Evolutionary conservation across 2,888 invertebrate genomes (phyloP).

Genomic region (Agonum fuliginosum): DNA sequence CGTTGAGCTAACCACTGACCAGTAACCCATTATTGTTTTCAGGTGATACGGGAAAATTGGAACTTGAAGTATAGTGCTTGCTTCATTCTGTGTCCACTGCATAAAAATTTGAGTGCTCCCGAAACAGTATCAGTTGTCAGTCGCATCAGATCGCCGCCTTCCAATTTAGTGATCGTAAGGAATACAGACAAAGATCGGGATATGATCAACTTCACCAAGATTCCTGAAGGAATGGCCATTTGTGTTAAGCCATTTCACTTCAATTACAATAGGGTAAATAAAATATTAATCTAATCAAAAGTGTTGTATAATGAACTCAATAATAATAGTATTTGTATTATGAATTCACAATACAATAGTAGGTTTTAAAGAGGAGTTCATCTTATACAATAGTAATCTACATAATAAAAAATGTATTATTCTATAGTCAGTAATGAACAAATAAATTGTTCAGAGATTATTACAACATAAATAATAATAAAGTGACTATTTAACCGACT

Average conservation of each 20-base stretch:
- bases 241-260: constrained; percentile 95
- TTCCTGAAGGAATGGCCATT: constrained; percentile 80
- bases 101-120: constrained; percentile 78
- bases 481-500: no score
- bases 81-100: constrained; percentile 88
- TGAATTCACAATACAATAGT: no score
- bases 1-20: no score
- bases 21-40: constrained; percentile 59
- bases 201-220: constrained; percentile 69
- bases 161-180: constrained; percentile 80
- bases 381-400: no score
- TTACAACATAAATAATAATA: no score
- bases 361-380: no score
- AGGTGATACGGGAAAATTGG: constrained; percentile 95
- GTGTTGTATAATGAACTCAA: no score
- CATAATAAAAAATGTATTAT: no score
- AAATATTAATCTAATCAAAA: constrained; percentile 22
- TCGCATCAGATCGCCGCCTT: constrained; percentile 76
- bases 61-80: constrained; percentile 94
- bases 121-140: constrained; percentile 83
- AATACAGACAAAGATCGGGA: constrained; percentile 73
- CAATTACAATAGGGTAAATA: constrained; percentile 83
- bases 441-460: no score
- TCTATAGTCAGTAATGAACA: no score
- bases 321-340: no score